Conservation (phyloP, 2,888 invertebrate genomes). For the Ichneumon xanthorius region DNA sequence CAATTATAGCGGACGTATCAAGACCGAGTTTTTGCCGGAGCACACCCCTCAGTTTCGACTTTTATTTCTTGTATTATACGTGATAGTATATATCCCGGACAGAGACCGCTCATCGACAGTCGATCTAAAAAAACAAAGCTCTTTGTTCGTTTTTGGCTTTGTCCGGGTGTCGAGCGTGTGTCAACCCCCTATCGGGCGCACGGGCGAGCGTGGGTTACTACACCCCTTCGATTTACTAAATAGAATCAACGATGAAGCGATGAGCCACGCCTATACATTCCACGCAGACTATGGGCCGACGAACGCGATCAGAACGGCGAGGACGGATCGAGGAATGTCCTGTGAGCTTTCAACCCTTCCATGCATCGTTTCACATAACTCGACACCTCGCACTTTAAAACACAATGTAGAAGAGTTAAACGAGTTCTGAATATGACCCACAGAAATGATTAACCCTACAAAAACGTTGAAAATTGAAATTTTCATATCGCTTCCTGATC, state of each 20-base stretch:
- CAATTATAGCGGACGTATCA: conserved; percentile 55
- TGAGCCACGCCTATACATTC: conserved; percentile 63
- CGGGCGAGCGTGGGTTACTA: conserved; percentile 61
- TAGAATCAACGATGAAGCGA: conserved; percentile 69
- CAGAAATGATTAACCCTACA: neutral
- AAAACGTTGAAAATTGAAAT: neutral
- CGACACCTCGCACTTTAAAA: neutral
- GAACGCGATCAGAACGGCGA: conserved; percentile 21
- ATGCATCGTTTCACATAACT: conserved; percentile 40
- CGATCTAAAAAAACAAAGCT: conserved; percentile 70
- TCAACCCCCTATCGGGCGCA: conserved; percentile 60
- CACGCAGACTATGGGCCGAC: neutral
- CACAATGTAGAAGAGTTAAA: neutral
- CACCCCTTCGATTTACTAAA: conserved; percentile 74
- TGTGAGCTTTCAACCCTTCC: conserved; percentile 48
- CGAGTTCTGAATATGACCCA: neutral
- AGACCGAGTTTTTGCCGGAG: conserved; percentile 24
- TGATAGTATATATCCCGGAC: neutral
- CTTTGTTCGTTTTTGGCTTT: conserved; percentile 70
- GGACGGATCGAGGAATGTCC: conserved; percentile 49
- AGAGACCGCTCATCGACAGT: conserved; percentile 34
- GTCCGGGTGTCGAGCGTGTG: conserved; percentile 64
- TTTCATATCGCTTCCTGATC: too few species aligned
- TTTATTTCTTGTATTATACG: conserved; percentile 42
- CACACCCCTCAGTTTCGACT: neutral